Evolutionary conservation across 2,797 vertebrate species (phyloP).

Genomic region (Siniperca undulata): DNA sequence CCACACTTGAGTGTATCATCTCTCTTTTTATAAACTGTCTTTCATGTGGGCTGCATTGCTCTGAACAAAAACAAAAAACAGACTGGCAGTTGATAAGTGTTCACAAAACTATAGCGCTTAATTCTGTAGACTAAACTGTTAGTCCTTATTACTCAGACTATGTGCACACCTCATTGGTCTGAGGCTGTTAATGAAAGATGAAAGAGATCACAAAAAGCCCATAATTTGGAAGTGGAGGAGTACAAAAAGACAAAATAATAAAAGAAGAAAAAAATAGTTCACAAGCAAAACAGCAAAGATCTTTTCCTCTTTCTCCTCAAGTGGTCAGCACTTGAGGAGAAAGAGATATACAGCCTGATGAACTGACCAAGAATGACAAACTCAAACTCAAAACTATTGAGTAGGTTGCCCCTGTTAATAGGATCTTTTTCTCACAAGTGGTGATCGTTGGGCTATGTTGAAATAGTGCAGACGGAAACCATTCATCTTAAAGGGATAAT

Average conservation of each 20-base stretch:
- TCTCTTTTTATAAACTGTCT: slow-evolving; percentile 38
- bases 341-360: neutral
- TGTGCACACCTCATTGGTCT: slow-evolving; percentile 1
- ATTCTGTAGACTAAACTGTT: slow-evolving; percentile 25
- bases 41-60: slow-evolving; percentile 30
- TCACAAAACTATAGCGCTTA: neutral
- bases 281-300: neutral
- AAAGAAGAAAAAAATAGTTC: neutral
- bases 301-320: neutral
- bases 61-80: neutral
- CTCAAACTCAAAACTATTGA: neutral
- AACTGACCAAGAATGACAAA: neutral
- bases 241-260: neutral
- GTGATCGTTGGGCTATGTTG: neutral
- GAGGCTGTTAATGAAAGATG: slow-evolving; percentile 22
- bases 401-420: neutral
- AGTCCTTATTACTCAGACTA: slow-evolving; percentile 15
- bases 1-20: slow-evolving; percentile 27
- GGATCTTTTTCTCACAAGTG: no score
- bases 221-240: neutral
- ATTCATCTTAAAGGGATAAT: neutral
- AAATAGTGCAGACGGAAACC: neutral
- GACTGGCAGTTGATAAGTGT: slow-evolving; percentile 1
- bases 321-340: neutral
- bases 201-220: slow-evolving; percentile 7